Percentiles rank a stretch among this genome's conserved stretches.
These are phyloP conservation scores for Hipparchia sbordonii DNA, from an alignment of 2,888 invertebrate species.

Conservation along the genomic window DNA sequence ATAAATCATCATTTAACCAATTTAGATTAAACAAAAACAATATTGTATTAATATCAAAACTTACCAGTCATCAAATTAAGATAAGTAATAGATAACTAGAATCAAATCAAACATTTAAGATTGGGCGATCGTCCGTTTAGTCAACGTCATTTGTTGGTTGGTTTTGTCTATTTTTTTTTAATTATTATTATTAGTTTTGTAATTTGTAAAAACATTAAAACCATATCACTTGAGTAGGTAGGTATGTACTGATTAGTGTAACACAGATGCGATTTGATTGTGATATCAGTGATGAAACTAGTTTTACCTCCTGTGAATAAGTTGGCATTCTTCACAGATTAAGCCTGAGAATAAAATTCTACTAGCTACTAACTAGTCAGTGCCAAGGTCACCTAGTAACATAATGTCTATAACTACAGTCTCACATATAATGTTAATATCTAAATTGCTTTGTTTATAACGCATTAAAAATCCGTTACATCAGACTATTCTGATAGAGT, in stretches of 20 bases:
- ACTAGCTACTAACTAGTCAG: slow-evolving; percentile 21
- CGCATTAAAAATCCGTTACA: background rate
- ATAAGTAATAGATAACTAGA: too few species aligned
- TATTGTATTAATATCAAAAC: too few species aligned
- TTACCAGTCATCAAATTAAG: too few species aligned
- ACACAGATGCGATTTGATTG: background rate
- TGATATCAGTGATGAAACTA: background rate
- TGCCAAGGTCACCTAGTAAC: slow-evolving; percentile 34
- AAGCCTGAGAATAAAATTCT: slow-evolving; percentile 22
- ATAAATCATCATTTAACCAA: too few species aligned
- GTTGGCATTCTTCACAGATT: slow-evolving; percentile 8
- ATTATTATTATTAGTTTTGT: too few species aligned
- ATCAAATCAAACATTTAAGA: too few species aligned
- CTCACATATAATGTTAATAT: background rate
- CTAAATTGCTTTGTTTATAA: slow-evolving; percentile 3
- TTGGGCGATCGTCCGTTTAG: too few species aligned
- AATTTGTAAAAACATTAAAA: too few species aligned
- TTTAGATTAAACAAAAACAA: too few species aligned
- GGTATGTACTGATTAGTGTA: too few species aligned
- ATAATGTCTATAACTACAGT: background rate
- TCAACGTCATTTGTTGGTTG: background rate
- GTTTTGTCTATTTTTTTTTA: too few species aligned
- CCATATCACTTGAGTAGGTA: too few species aligned
- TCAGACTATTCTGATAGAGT: background rate
- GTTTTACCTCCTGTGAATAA: slow-evolving; percentile 8